Evolutionary conservation across 2,888 invertebrate species (phyloP), one percentile per base, ranked within the genome.

Genomic region (Ormyrus rosae): DNA sequence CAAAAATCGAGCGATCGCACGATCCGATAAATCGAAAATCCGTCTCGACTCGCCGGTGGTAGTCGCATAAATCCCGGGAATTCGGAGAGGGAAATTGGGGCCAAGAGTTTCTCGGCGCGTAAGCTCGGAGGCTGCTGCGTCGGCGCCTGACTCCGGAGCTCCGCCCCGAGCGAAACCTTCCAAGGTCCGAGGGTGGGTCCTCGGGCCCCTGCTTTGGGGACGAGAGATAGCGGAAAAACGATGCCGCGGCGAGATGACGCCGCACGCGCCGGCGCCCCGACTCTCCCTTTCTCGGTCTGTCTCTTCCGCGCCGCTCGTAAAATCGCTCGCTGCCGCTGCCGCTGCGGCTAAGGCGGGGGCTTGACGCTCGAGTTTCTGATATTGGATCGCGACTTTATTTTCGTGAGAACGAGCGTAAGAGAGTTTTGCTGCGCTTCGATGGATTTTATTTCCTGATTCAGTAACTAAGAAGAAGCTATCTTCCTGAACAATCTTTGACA

Each of bases 221-320:
- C 34, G 34, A 34, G 34, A 34, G 34, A 34, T 4, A 19, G 58
- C 19, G 80, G 85, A 83, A 87, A 87, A 86, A 87, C 87, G 90
- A 90, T 90, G 87, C 88, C 88, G 81, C 78, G 78, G 80, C 84
- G 88, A 89, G 90, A 89, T 90, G 90, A 90, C 90, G 90, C 90
- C 89, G 85, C 83, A 4, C 34, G 88, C 87, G 87, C 86, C 77
- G 81, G 83, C 84, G 84, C 83, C 84, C 84, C 84, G 73, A 70
- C 71, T 72, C 65, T 77, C 58, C 19, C 56, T 46, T 46, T 45
- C n/a, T 58, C 60, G 51, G 34, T 34, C 34, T 34, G 34, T 34
- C 34, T 34, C 34, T 34, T 34, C 34, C 34, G 34, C 34, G 34
- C 34, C 13, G 45, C 69, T 65, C 63, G 65, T 75, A 80, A 80